Evolutionary conservation across 2,113 vertebrate species (phyloP), one percentile per base, ranked within the genome.

Genomic region (Xenus cinereus): DNA sequence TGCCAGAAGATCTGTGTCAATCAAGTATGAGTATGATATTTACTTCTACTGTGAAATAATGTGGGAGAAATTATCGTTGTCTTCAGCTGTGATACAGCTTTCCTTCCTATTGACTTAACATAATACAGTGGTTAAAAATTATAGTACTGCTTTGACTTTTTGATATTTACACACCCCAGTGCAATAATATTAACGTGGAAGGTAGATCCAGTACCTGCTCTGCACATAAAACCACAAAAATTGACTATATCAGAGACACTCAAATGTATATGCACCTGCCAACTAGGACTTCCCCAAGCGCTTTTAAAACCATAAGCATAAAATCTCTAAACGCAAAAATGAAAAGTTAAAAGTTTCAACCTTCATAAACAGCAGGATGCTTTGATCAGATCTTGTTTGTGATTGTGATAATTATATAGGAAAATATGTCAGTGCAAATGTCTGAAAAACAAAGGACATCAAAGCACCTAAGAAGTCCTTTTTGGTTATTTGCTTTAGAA

Each of bases 391-490:
- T 79, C 62, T 84, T 57, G 33, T 89, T 97, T 94, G 69, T 69
- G 92, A 90, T 93, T 94, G 92, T 93, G 89, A 87, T 93, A 95
- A 97, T 97, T 97, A 94, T 90, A 89, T 84, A 95, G 80, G 62
- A 94, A 96, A 94, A 92, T 92, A 96, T 92, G 89, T 92, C 95
- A 94, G 85, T 69, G 80, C 43, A 90, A 95, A 95, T 86, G n/a
- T 89, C 88, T 96, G 86, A 89, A 95, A 97, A 96, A 92, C 94
- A 97, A 95, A 93, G 37, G 73, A 92, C 90, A 95, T 97, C 95
- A 97, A 97, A 97, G 94, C 48, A 72, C 32, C 57, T 96, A 93
- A 93, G 88, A 90, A 92, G 56, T 96, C 74, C 45, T 92, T 68
- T 69, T 93, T 90, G 51, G 48, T 95, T 96, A 74, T 84, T 93